Percentiles rank a stretch among this genome's conserved stretches.
These are phyloP conservation scores for Pionites leucogaster DNA, from an alignment of 2,113 vertebrate genomes.

Conservation along the genomic window DNA sequence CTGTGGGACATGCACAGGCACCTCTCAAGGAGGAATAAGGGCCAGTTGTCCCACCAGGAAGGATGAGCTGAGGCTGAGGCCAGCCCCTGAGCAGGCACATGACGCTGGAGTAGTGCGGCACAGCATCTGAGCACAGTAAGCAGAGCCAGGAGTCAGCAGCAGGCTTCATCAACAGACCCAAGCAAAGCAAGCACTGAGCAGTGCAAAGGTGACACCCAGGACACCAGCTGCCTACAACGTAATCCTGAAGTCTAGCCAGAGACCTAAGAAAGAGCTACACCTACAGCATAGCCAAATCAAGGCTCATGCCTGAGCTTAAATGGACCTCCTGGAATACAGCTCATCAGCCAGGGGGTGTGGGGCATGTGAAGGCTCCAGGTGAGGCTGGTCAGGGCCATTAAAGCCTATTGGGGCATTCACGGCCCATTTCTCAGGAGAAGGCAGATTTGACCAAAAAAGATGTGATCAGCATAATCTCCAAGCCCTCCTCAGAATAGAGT, in stretches of 20 bases:
- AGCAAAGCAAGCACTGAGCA: neutral
- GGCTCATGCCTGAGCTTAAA: neutral
- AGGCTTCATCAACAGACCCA: neutral
- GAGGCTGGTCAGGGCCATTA: neutral
- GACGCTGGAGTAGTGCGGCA: neutral
- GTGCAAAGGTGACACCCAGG: rapidly evolving
- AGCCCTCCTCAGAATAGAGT: neutral
- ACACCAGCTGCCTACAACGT: neutral
- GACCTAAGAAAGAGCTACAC: rapidly evolving
- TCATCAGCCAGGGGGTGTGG: neutral
- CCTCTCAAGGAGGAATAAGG: neutral
- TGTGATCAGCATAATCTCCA: neutral
- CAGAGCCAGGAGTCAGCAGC: neutral
- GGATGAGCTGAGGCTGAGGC: neutral
- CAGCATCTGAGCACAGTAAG: neutral
- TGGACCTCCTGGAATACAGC: neutral
- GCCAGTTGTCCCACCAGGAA: neutral
- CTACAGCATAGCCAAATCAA: neutral
- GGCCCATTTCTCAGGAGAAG: neutral
- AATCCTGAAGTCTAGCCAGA: neutral
- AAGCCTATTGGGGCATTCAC: neutral
- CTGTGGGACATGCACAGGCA: neutral
- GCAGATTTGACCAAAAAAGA: neutral
- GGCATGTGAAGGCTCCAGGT: neutral
- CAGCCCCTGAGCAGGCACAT: neutral